Percentiles rank a stretch among this genome's conserved stretches.
These are phyloP conservation scores for Littorina saxatilis DNA, from an alignment of 1,140 invertebrate species.

Conservation along the genomic window DNA sequence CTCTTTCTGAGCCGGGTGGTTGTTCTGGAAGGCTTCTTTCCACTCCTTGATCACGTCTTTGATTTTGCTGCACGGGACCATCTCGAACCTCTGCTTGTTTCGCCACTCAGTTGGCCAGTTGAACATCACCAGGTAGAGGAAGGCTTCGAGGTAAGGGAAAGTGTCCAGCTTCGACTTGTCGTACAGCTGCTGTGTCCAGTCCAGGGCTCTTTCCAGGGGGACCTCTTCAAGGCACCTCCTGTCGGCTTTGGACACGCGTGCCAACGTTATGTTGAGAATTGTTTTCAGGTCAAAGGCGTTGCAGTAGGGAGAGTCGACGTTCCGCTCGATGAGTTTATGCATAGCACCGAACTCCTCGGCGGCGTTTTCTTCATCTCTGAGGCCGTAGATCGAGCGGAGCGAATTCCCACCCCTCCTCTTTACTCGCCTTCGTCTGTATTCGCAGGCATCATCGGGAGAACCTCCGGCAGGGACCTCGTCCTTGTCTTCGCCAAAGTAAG, in stretches of 20 bases:
- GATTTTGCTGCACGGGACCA: slow-evolving; percentile 24
- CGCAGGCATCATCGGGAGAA: slow-evolving; percentile 27
- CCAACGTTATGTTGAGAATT: slow-evolving; percentile 29
- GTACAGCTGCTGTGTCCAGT: slow-evolving; percentile 34
- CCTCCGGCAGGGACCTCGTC: slow-evolving; percentile 34
- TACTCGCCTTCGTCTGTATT: slow-evolving; percentile 39
- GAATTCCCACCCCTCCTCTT: slow-evolving; percentile 39
- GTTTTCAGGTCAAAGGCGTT: slow-evolving; percentile 36
- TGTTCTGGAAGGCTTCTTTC: slow-evolving; percentile 41
- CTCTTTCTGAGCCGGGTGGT: slow-evolving; percentile 42
- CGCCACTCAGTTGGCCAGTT: slow-evolving; percentile 45
- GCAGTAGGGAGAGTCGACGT: slow-evolving; percentile 26
- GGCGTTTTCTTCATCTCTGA: slow-evolving; percentile 66
- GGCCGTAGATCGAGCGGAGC: slow-evolving; percentile 24
- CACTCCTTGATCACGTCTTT: slow-evolving; percentile 40
- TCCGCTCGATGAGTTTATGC: slow-evolving; percentile 26
- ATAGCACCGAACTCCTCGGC: slow-evolving; percentile 32
- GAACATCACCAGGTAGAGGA: slow-evolving; percentile 39
- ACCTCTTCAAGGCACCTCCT: not conserved
- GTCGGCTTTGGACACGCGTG: not conserved
- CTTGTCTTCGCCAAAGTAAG: slow-evolving; percentile 44
- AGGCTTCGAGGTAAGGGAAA: slow-evolving; percentile 36
- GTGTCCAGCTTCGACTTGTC: slow-evolving; percentile 8
- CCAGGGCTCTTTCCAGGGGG: slow-evolving; percentile 19
- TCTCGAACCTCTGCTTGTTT: not conserved